These are phyloP conservation scores for Hirtodrosophila alboralis DNA, from an alignment of 2,888 invertebrate species.

Conservation along the genomic window DNA sequence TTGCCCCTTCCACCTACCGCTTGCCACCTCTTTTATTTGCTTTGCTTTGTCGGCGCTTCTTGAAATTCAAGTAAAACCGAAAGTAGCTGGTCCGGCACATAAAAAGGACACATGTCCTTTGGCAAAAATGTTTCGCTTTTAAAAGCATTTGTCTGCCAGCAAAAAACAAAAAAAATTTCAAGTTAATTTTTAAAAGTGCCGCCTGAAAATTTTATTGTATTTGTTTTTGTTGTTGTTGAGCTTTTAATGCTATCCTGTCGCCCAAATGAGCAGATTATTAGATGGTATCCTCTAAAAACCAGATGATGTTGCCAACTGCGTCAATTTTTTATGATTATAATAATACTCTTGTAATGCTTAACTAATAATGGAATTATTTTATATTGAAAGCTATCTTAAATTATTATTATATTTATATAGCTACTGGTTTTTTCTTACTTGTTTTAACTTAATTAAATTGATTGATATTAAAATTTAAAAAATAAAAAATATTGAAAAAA, in stretches of 20 bases:
- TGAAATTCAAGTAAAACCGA: slow-evolving; percentile 52
- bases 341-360: background rate
- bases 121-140: slow-evolving; percentile 67
- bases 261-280: slow-evolving; percentile 38
- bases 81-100: slow-evolving; percentile 54
- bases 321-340: too few species aligned
- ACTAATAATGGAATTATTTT: too few species aligned
- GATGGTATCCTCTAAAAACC: background rate
- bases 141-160: slow-evolving; percentile 71
- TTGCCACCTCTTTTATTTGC: slow-evolving; percentile 36
- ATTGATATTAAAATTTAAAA: too few species aligned
- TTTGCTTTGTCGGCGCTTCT: slow-evolving; percentile 46
- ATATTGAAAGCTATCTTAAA: too few species aligned
- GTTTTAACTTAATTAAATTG: too few species aligned
- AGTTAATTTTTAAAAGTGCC: slow-evolving; percentile 72
- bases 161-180: slow-evolving; percentile 19
- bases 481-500: too few species aligned
- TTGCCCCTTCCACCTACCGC: background rate
- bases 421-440: too few species aligned
- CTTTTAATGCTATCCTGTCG: slow-evolving; percentile 32
- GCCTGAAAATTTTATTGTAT: slow-evolving; percentile 10
- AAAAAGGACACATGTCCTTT: slow-evolving; percentile 72
- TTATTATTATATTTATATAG: too few species aligned
- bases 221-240: slow-evolving; percentile 4
- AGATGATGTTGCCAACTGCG: slow-evolving; percentile 2